These are phyloP conservation scores for Sebastes dallii DNA, from an alignment of 2,797 vertebrate genomes.

Conservation along the genomic window DNA sequence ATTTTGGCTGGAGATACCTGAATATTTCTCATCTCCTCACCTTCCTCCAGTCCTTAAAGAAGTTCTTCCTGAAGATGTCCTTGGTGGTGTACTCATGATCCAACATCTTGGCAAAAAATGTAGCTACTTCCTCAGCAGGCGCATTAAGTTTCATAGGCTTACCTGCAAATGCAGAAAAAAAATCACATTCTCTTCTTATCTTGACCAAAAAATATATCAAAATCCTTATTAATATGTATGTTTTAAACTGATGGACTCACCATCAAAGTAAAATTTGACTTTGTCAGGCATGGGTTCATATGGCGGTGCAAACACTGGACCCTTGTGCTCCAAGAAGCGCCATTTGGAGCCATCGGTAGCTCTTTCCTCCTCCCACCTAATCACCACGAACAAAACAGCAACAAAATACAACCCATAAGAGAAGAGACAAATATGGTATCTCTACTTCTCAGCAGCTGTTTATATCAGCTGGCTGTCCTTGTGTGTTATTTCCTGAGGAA, in stretches of 20 bases:
- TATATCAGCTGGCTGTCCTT: neutral
- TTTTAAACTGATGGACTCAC: constrained; percentile 77
- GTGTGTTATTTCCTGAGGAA: constrained; percentile 12
- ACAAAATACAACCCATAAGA: neutral
- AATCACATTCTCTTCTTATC: neutral
- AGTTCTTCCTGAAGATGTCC: constrained; percentile 97
- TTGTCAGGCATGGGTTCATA: constrained; percentile 92
- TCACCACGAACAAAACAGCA: constrained; percentile 25
- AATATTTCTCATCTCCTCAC: constrained; percentile 69
- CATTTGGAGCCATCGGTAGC: constrained; percentile 96
- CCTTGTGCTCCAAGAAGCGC: constrained; percentile 97
- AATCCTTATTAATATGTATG: neutral
- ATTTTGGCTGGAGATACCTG: neutral
- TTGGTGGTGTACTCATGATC: constrained; percentile 98
- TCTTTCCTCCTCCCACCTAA: constrained; percentile 96
- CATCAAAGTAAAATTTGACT: constrained; percentile 93
- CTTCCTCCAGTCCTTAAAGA: constrained; percentile 97
- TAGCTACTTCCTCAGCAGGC: constrained; percentile 94
- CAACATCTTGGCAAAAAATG: constrained; percentile 97
- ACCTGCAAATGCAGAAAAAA: constrained; percentile 73
- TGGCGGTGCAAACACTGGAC: constrained; percentile 92
- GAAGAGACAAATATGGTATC: neutral
- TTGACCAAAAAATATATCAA: neutral
- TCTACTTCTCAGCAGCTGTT: neutral
- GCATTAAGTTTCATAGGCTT: constrained; percentile 90